Evolutionary conservation across 2,113 vertebrate species (phyloP).

Genomic region (Barbus barbus): DNA sequence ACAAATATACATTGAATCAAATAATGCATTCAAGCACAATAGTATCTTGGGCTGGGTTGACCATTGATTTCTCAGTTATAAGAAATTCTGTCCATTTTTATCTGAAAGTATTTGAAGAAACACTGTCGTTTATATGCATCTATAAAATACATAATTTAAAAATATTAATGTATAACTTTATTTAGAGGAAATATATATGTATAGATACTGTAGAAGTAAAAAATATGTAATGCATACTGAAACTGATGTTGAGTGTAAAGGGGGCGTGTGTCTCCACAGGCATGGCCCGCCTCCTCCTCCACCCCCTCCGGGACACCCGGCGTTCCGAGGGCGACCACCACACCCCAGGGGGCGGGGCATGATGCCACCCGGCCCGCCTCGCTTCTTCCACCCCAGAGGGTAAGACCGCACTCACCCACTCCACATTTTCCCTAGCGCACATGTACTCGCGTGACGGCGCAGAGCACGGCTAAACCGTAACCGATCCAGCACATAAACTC

Average conservation of each 20-base stretch:
- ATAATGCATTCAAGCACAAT: background rate
- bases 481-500: background rate
- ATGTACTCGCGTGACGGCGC: no score
- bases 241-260: background rate
- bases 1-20: no score
- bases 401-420: constrained; percentile 59
- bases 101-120: background rate
- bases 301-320: constrained; percentile 66
- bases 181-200: no score
- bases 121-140: no score
- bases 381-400: constrained; percentile 71
- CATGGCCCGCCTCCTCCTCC: constrained; percentile 66
- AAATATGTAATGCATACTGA: no score
- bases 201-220: no score
- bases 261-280: constrained; percentile 51
- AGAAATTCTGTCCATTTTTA: background rate
- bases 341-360: constrained; percentile 65
- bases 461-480: background rate
- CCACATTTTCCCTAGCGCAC: no score
- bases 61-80: background rate
- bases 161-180: no score
- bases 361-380: constrained; percentile 63
- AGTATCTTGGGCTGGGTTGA: background rate
- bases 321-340: constrained; percentile 71
- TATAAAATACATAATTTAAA: no score